Percentiles rank a stretch among this genome's conserved stretches.
Conservation (phyloP, 2,797 vertebrate genomes). For the Clarias fuscus region DNA sequence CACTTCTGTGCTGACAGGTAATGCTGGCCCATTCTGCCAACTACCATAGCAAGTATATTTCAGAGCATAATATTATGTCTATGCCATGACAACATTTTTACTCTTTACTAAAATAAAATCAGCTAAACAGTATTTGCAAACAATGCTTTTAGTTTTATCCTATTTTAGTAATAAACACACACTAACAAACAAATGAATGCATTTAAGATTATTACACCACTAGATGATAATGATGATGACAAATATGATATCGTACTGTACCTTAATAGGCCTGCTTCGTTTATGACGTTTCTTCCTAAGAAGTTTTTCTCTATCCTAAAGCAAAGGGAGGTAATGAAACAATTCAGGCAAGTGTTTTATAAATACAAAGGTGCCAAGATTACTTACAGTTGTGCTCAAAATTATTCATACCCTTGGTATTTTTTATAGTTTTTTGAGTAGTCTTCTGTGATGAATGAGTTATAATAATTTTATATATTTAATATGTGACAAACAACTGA, state of each 20-base stretch:
- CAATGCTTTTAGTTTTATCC: background rate
- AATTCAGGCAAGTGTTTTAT: background rate
- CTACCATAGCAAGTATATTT: background rate
- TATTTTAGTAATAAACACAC: background rate
- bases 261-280: constrained; percentile 97
- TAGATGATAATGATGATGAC: no score
- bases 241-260: constrained; percentile 58
- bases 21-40: no score
- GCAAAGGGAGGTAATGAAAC: background rate
- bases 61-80: background rate
- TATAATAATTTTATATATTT: no score
- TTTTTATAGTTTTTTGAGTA: background rate
- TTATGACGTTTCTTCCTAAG: constrained; percentile 94
- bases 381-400: no score
- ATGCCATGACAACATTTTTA: background rate
- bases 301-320: constrained; percentile 93
- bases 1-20: no score
- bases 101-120: background rate
- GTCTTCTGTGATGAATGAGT: background rate
- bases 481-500: no score
- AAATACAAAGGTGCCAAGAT: background rate
- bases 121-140: background rate
- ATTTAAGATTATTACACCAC: background rate
- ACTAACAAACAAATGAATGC: no score
- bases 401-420: no score